Evolutionary conservation across 2,888 invertebrate species (phyloP).

Genomic region (Dendrolimus houi): DNA sequence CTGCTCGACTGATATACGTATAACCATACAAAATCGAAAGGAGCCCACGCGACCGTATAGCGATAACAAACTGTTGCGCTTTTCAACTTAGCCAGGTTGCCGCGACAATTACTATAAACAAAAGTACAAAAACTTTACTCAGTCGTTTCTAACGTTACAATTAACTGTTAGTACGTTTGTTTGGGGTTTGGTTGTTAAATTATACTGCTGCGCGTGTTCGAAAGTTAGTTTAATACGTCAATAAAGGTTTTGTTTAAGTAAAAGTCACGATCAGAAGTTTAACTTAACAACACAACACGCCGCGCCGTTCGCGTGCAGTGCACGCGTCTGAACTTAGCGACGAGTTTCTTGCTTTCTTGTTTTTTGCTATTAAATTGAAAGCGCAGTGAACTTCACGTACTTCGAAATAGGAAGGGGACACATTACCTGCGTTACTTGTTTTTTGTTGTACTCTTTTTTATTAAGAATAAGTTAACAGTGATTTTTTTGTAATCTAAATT

Average conservation of each 20-base stretch:
- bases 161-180: slow-evolving; percentile 43
- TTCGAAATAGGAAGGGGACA: slow-evolving; percentile 25
- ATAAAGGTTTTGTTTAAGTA: slow-evolving; percentile 52
- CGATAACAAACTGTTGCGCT: slow-evolving; percentile 45
- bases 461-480: slow-evolving; percentile 12
- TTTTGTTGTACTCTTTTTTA: too few species aligned
- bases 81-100: slow-evolving; percentile 48
- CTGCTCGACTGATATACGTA: slow-evolving; percentile 50
- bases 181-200: slow-evolving; percentile 42
- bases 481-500: slow-evolving; percentile 29
- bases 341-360: slow-evolving; percentile 6
- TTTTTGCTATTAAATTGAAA: slow-evolving; percentile 23
- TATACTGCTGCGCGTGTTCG: slow-evolving; percentile 49
- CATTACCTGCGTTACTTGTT: slow-evolving; percentile 22
- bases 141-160: slow-evolving; percentile 23
- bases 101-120: slow-evolving; percentile 47
- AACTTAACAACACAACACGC: slow-evolving; percentile 4
- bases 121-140: slow-evolving; percentile 47
- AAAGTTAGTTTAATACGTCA: slow-evolving; percentile 43
- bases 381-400: slow-evolving; percentile 34
- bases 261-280: slow-evolving; percentile 44
- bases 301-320: slow-evolving; percentile 7
- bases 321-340: slow-evolving; percentile 26
- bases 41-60: slow-evolving; percentile 35
- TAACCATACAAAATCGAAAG: slow-evolving; percentile 56